Evolutionary conservation across 1,140 invertebrate genomes (phyloP).

Genomic region (Drosophila oshimai): DNA sequence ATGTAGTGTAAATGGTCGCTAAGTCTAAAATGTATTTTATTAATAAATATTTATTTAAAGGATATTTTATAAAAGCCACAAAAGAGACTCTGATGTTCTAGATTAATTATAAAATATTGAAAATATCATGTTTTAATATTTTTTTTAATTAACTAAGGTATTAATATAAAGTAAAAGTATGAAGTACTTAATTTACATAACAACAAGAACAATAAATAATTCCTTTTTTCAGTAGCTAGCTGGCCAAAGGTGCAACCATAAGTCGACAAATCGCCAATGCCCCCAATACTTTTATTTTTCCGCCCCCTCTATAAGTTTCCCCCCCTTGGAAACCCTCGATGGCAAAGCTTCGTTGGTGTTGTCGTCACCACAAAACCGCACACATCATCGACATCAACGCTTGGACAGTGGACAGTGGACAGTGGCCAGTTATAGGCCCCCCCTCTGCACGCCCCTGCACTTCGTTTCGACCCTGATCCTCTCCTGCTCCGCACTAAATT

Average conservation of each 20-base stretch:
- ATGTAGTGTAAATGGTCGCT: too few relatives aligned
- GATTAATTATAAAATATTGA: too few relatives aligned
- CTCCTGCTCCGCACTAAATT: slow-evolving; percentile 52
- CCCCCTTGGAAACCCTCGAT: neutral
- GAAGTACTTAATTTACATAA: too few relatives aligned
- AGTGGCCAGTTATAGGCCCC: neutral
- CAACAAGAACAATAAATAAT: too few relatives aligned
- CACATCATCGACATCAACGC: slow-evolving; percentile 38
- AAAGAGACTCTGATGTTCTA: too few relatives aligned
- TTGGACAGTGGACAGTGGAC: slow-evolving; percentile 6
- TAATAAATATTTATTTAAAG: too few relatives aligned
- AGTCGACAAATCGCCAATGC: neutral
- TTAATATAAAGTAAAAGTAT: too few relatives aligned
- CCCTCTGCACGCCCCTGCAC: neutral
- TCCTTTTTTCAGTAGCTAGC: neutral
- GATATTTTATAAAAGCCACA: too few relatives aligned
- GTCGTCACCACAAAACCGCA: slow-evolving; percentile 39
- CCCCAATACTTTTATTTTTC: too few relatives aligned
- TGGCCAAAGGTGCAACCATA: neutral
- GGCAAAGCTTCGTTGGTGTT: neutral
- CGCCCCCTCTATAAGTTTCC: neutral
- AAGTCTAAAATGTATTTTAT: too few relatives aligned
- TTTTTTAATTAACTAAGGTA: too few relatives aligned
- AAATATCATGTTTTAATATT: too few relatives aligned
- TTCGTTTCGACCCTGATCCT: slow-evolving; percentile 24